Evolutionary conservation across 1,140 invertebrate species (phyloP), one percentile per base, ranked within the genome.

Genomic region (Eueides isabella): DNA sequence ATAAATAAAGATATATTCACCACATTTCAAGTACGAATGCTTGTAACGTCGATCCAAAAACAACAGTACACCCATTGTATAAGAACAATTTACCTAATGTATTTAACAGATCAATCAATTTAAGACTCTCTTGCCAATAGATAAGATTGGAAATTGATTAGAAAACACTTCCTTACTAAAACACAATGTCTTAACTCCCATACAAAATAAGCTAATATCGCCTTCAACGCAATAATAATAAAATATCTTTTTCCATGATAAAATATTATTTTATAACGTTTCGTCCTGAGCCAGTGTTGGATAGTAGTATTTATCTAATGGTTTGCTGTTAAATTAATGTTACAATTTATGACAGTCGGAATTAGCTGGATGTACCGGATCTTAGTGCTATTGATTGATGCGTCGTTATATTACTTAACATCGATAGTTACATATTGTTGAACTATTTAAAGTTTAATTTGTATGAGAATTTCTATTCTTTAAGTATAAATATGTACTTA

Each of bases 281-380:
- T 48, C 16, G 72, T 72, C 64, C 71, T 68, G 19, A 72, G 74
- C 78, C 88, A 88, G 89, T 89, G 5, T 63, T 80, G 86, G 87
- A 91, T 87, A 83, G 81, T 81, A 77, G 84, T 82, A 86, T 80
- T 79, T 85, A 89, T 87, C 84, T 91, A 92, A 92, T 90, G 88
- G 79, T 87, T 84, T 84, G 86, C 90, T 87, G 88, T 92, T 92
- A 90, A 90, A 87, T 90, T 91, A 91, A 92, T 92, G 87, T 87
- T 71, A 90, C 79, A 83, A 92, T 92, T 92, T 92, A 92, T 92
- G 90, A 88, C 85, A 86, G 76, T 77, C 78, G 85, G 85, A 91
- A 90, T 89, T 88, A 88, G 85, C 82, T 72, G 77, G 79, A 80
- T 76, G 77, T 76, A 77, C 81, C 80, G 77, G 80, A 85, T 83